Base-by-base conservation (phyloP, 2,113 vertebrate species). In the Microtus pennsylvanicus region DNA sequence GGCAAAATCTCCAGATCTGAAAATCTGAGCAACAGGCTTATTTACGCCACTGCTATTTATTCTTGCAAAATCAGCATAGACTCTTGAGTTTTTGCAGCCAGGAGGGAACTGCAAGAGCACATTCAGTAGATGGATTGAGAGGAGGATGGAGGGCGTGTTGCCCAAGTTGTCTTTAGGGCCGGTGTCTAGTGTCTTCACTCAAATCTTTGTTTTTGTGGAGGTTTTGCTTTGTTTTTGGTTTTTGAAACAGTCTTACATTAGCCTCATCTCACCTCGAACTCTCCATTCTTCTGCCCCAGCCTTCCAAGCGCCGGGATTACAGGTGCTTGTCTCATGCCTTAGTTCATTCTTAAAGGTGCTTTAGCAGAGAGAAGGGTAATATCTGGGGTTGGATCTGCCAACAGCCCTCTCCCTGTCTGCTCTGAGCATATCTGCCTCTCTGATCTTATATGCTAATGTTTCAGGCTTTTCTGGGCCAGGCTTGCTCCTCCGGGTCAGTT, bases 1-100 rank as follows among this genome's bases (percentile, higher is more conserved):
- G 90, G 77, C 94, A 91, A 95, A 96, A 94, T 65, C 91, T 94
- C 61, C 28, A 89, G 67, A 75, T 91, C 65, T 87, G n/a, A 96
- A 92, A 95, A 93, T 58, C 50, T 87, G 82, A 95, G 95, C 97
- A 95, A 95, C 91, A 95, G 47, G 42, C 16, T 58, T 76, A 26
- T 76, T 90, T 90, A 77, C 91, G 70, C 90, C 80, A 86, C 72
- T 63, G 38, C 72, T 93, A 88, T 94, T 93, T 77, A 85, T 78
- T 77, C 86, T 95, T 96, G 78, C 91, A 92, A 96, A 94, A 95
- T 70, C 93, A 83, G 94, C n/a, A 17, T 0, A 16, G 33, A 30
- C 75, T 45, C 26, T 45, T 30, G 69, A 74, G 7, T 70, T 52
- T 2, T 33, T 91, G 63, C 9, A 19, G 67, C 0, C 17, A 50